Base-by-base conservation (phyloP, 2,797 vertebrate genomes). In the Apodemus agrarius region DNA sequence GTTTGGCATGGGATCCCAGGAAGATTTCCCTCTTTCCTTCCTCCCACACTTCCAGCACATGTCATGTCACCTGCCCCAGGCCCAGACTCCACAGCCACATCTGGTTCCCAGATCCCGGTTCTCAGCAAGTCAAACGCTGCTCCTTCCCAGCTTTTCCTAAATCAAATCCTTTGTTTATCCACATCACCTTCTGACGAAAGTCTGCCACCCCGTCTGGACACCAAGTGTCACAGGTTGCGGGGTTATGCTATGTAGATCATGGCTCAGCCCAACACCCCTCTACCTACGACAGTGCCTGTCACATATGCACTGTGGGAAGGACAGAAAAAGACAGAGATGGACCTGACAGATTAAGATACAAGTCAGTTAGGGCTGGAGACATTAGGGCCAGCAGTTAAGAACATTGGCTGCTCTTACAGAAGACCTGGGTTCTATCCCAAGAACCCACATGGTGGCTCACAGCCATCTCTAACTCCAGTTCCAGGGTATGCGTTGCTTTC, bases 241-340 rank as follows among this genome's bases (percentile, higher is more conserved):
- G 46, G 46, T 54, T 13, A 3, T 31, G 59, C 46, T 9, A 2
- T 24, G 6, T 3, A 29, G 31, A 43, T 13, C n/a, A 26, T 1
- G 6, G 63, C 0, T 9, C 17, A 8, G 1, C 19, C 19, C 11
- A 19, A 3, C 4, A 19, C 14, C 13, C n/a, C 0, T 0, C 34
- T 0, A 3, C 57, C 72, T 13, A 24, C 82, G 34, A 31, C 13
- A 29, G 37, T 29, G 46, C 37, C 34, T 43, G 54, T 13, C 16
- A 82, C 9, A 65, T 13, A 52, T 9, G 10, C 1, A 54, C 52
- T 29, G 40, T 31, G 3, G 34, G 37, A 67, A 67, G 37, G 21
- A 21, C 29, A 34, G 52, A 67, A 1, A n/a, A 24, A 63, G 29
- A 4, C 0, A 10, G 49, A 87, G 21, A 52, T 31, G 49, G 49